Base-by-base conservation (phyloP, 2,888 invertebrate genomes). In the Caenorhabditis panamensis region DNA sequence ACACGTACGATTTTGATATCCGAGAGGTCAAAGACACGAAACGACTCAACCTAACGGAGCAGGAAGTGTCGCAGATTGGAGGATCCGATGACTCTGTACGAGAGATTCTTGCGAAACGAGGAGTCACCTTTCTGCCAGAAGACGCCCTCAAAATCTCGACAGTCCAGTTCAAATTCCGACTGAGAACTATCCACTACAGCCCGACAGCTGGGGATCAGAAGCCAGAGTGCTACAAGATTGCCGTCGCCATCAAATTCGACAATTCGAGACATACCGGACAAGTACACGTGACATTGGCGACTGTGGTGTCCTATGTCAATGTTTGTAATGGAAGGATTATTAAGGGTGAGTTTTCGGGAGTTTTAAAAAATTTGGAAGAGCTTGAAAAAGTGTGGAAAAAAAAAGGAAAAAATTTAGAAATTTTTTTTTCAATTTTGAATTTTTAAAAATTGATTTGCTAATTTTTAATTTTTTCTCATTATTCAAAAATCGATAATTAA, bases 231-330 rank as follows among this genome's bases (percentile, higher is more conserved):
- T 90, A 90, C 68, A 83, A 85, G 28, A 90, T 90, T 58, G 82
- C 82, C 22, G 88, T 87, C 9, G 58, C 76, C 16, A 87, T 89
- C 9, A 82, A 80, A 11, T 90, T 90, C 49, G 90, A 90, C 82
- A 90, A 90, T 64, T 89, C 89, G 1, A 78, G 88, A 22, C 90
- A 90, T 75, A 89, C 89, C 6, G 90, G 90, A 11, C 90, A 90
- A 63, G 88, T 90, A 24, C 88, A 88, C 66, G 86, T 90, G 3
- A 81, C 80, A 22, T 77, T 90, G 26, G 71, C 79, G n/a, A 83
- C 89, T 9, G 71, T 87, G n/a, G 90, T 90, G 51, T 87, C 84
- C 36, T 90, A 90, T 82, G 89, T 88, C 24, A 89, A 88, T 59
- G 84, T 87, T 22, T 90, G 90, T 67, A 90, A 90, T 69, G 90